A percentile compares a stretch with the other conserved stretches of the same genome.
phyloP scores from a whole-genome alignment of 2,113 vertebrate genomes.

The Psilopsiagon aurifrons region DNA sequence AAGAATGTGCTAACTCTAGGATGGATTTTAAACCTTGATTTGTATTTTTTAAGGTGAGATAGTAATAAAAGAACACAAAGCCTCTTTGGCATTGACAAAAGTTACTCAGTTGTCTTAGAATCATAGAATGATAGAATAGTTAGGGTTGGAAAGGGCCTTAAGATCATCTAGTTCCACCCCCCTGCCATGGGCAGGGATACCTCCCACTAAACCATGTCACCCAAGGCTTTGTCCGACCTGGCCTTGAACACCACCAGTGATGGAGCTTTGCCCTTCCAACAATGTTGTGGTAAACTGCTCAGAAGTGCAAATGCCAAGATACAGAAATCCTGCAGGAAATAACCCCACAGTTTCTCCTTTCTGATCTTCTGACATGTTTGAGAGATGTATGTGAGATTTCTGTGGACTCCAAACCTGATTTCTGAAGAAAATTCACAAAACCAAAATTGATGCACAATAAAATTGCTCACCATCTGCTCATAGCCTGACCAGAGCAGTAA shows the following conservation, averaged over 20 bases:
- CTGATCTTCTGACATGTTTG: background rate
- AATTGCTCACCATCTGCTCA: background rate
- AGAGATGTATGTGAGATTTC: background rate
- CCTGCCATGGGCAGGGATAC: too few species aligned
- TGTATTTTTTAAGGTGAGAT: background rate
- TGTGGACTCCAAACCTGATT: background rate
- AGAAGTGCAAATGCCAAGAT: too few species aligned
- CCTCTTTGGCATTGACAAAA: background rate
- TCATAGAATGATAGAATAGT: too few species aligned
- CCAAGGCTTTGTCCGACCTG: too few species aligned
- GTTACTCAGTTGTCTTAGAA: background rate
- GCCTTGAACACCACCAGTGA: too few species aligned
- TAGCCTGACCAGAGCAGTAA: background rate
- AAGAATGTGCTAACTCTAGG: background rate
- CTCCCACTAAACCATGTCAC: too few species aligned
- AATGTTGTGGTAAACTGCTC: too few species aligned
- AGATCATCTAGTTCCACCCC: too few species aligned
- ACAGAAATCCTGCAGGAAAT: too few species aligned
- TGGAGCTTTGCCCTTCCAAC: too few species aligned
- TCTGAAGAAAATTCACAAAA: background rate
- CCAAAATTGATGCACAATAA: background rate
- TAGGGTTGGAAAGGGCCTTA: too few species aligned
- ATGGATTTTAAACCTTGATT: background rate
- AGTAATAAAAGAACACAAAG: background rate
- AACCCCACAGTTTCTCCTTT: too few species aligned